A percentile compares a stretch with the other conserved stretches of the same genome.
Evolutionary conservation across 2,113 vertebrate genomes (phyloP).

Genomic region (Dasypus novemcinctus): DNA sequence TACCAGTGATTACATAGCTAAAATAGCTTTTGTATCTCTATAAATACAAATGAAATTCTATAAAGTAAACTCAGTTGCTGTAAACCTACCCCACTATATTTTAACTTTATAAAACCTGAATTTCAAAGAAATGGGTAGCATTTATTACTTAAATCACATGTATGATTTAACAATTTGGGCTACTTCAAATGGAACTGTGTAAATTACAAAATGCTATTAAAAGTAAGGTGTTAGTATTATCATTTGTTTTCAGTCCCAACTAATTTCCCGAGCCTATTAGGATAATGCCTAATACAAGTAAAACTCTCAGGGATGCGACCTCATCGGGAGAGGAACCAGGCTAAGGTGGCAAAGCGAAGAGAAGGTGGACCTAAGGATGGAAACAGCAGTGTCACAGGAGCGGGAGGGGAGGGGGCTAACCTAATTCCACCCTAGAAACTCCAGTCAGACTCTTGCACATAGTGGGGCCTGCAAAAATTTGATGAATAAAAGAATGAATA

Average conservation of each 20-base stretch:
- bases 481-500: neutral
- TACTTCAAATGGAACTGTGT: neutral
- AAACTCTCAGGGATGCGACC: neutral
- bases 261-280: neutral
- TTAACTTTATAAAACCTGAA: neutral
- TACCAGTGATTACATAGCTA: neutral
- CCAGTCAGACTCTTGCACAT: neutral
- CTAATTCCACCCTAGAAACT: neutral
- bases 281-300: neutral
- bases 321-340: neutral
- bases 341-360: neutral
- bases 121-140: neutral
- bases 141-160: neutral
- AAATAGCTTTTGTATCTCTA: neutral
- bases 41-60: neutral
- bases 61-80: neutral
- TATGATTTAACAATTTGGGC: neutral
- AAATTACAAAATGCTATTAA: neutral
- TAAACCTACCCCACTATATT: neutral
- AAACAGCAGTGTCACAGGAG: neutral
- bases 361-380: neutral
- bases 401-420: neutral
- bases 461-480: neutral
- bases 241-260: neutral
- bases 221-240: neutral